Conservation (phyloP, 2,113 vertebrate genomes). For the Pterophyllum scalare region DNA sequence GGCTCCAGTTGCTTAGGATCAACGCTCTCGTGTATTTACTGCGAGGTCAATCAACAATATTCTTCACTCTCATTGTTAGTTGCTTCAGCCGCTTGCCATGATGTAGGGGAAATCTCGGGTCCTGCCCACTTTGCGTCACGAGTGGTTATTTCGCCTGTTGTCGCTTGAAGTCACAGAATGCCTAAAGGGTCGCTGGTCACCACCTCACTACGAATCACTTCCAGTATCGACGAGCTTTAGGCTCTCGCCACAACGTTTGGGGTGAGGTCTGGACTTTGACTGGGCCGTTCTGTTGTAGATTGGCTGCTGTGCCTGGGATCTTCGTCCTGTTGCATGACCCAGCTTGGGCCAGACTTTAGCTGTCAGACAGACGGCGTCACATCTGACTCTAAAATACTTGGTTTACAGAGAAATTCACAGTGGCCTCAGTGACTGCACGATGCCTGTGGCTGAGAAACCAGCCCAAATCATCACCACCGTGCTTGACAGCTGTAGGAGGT, state of each 20-base stretch:
- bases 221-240: no score
- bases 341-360: neutral
- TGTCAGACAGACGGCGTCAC: neutral
- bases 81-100: neutral
- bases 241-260: no score
- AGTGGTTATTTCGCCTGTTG: neutral
- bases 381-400: neutral
- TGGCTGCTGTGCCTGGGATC: neutral
- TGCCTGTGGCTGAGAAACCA: neutral
- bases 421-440: neutral
- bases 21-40: neutral
- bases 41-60: no score
- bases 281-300: neutral
- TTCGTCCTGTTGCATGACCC: neutral
- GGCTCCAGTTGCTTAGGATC: neutral
- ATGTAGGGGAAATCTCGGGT: neutral
- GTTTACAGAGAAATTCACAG: neutral
- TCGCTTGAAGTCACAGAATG: rapidly evolving
- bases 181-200: no score
- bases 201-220: neutral
- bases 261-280: no score
- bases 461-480: no score
- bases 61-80: neutral
- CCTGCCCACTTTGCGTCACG: neutral
- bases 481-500: no score